Base-by-base conservation (phyloP, 64 coral and sea anemone genomes). In the Orbicella faveolata region DNA sequence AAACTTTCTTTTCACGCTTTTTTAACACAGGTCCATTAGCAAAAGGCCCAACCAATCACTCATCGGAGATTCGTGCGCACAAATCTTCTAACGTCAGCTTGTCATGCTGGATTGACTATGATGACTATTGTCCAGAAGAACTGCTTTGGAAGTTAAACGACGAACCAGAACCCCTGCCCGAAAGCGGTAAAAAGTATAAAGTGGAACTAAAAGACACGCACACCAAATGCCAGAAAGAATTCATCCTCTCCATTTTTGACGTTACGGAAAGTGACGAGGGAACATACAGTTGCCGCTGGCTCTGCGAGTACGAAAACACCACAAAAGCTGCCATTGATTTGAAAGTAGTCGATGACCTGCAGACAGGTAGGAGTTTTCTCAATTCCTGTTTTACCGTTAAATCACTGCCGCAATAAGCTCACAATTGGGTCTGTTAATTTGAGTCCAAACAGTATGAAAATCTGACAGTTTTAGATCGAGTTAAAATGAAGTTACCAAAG, bases 221-320 rank as follows among this genome's bases (percentile, higher is more conserved):
- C 75, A 78, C 18, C 75, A 51, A 78, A 23, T 78, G 75, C 39
- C 51, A 78, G 41, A 44, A 51, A 51, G 75, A 78, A 23, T 78
- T 78, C 36, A 78, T 78, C 75, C 75, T 78, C 19, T 39, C 36
- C 21, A 78, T 78, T 78, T 23, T 51, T 78, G 51, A 78, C 75
- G 41, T 78, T 6, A 78, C 75, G 14, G 2, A 52, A 9, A 15
- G 6, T 51, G 75, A 78, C 16, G 37, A 52, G 36, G 75, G 37
- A 7, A 78, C 17, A 2, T 78, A 78, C 36, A 78, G 75, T 39
- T 78, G 75, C 41, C 36, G n/a, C 20, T 52, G 36, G 41, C 9
- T 23, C 37, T 78, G 75, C 21, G 39, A 44, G 39, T 44, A 21
- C 2, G 36, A 44, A 21, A 3, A 37, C 19, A 51, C 19, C 9